Base-by-base conservation (phyloP, 1,140 invertebrate genomes). In the Drosophila lowei region DNA sequence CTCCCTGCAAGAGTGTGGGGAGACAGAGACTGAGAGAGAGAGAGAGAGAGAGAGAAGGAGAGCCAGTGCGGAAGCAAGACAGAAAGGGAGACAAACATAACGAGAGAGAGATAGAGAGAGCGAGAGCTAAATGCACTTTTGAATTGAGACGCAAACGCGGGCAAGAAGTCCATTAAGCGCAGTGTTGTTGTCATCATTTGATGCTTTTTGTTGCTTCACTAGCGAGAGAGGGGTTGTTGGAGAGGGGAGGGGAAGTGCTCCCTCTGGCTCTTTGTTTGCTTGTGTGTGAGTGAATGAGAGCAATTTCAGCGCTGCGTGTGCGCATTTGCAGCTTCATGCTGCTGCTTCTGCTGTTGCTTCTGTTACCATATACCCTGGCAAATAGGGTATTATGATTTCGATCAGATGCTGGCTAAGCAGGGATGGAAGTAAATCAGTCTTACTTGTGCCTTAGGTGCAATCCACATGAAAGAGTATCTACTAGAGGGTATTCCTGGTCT, bases 151-250 rank as follows among this genome's bases (percentile, higher is more conserved):
- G 60, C 81, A 61, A 80, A 85, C 63, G 72, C 77, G 74, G 77
- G 34, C 34, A 38, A 38, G 34, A 78, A 86, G 81, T 86, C 81
- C 83, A 86, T 86, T 86, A 86, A 88, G 83, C 83, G 83, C 83
- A 86, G 80, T 86, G 83, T 88, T 88, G 83, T 88, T 88, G 83
- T 88, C 83, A 88, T 83, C 84, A 79, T 88, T 88, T 88, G 88
- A 86, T 86, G 83, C 83, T 83, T 88, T 53, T 86, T 86, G 81
- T 79, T 88, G 83, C 77, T 63, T 81, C 62, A 53, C 64, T 54
- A 44, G 48, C 54, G 60, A 70, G 6, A 28, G 28, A 6, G 28
- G 28, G 28, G 28, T 8, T 7, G 28, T 6, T 28, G 68, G 58
- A 65, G 68, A 66, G 71, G 79, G 28, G 2, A 9, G 2, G 3